Conservation (phyloP, 2,888 invertebrate genomes). For the Scrobipalpa atriplicella region DNA sequence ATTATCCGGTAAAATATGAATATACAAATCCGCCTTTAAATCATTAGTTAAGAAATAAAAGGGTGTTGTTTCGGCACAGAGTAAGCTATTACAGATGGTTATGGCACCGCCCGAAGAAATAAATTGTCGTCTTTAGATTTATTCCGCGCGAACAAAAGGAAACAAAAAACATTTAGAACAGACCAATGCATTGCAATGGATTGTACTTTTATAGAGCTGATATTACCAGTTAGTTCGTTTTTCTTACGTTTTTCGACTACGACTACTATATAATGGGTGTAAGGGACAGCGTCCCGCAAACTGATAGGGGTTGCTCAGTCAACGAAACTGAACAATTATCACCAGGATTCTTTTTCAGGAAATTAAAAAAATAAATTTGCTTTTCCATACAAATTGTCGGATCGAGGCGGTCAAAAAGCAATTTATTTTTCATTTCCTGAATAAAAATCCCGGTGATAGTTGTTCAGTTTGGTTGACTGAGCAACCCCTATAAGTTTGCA, state of each 20-base stretch:
- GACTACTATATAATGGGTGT: too few species aligned
- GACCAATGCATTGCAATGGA: conserved; percentile 31
- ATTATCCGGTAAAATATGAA: background rate
- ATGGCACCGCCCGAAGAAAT: conserved; percentile 27
- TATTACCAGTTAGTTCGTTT: background rate
- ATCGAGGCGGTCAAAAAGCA: too few species aligned
- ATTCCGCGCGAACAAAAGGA: conserved; percentile 28
- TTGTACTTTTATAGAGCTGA: conserved; percentile 23
- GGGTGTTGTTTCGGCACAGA: conserved; percentile 25
- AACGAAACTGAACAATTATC: too few species aligned
- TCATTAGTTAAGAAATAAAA: conserved; percentile 33
- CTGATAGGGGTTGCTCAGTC: too few species aligned
- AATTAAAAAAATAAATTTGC: too few species aligned
- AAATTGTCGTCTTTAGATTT: conserved; percentile 32
- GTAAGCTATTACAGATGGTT: conserved; percentile 34
- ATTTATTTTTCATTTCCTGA: too few species aligned
- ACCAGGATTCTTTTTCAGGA: too few species aligned
- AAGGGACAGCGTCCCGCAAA: too few species aligned
- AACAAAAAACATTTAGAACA: conserved; percentile 31
- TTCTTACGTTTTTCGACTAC: background rate
- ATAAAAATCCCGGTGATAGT: too few species aligned
- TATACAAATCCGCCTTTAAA: conserved; percentile 23
- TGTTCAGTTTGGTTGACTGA: too few species aligned
- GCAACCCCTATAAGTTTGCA: too few species aligned
- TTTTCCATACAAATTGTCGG: too few species aligned